Base-by-base conservation (phyloP, 1,140 invertebrate genomes). In the Eriosoma lanigerum region DNA sequence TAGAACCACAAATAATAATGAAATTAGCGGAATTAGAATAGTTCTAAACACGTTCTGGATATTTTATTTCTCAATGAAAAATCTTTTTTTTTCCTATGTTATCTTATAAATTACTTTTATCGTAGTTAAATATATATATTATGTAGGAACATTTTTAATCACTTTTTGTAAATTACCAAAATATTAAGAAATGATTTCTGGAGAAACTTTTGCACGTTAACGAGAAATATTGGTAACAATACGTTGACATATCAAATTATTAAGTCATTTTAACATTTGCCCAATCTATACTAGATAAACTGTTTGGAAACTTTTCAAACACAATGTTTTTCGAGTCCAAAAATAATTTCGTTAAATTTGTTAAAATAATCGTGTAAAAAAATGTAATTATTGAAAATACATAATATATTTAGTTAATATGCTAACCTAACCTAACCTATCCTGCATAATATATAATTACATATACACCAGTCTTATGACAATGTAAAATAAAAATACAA, bases 1-100 rank as follows among this genome's bases (percentile, higher is more conserved):
- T 15, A 24, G 66, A 70, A 2, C 66, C 66, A 70, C 66, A 70
- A 24, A 70, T 26, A 44, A 50, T 70, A 10, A 64, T 64, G 1
- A 46, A 48, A 0, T 44, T 70, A 9, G 66, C 21, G 1, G 44
- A 48, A 26, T 70, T 70, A 1, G 66, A 29, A 32, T 70, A n/a
- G 24, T 70, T 70, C 0, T 70, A 46, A 26, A 70, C 21, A 1
- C 46, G 3, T 3, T 64, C 32, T 1, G 44, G 12, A 10, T 70
- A 70, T 9, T 50, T 70, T 24, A 24, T 70, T 17, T 46, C 66
- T 32, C 21, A 15, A 9, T 26, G 44, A 70, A 70, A 48, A 8
- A 70, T 15, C 5, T 24, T 32, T 24, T 50, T 70, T 70, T 70
- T 70, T 1, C 64, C 64, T 10, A 21, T 21, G 4, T 50, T 26